These are phyloP conservation scores for Metridium senile DNA, from an alignment of 92 coral and sea anemone species.

Conservation along the genomic window DNA sequence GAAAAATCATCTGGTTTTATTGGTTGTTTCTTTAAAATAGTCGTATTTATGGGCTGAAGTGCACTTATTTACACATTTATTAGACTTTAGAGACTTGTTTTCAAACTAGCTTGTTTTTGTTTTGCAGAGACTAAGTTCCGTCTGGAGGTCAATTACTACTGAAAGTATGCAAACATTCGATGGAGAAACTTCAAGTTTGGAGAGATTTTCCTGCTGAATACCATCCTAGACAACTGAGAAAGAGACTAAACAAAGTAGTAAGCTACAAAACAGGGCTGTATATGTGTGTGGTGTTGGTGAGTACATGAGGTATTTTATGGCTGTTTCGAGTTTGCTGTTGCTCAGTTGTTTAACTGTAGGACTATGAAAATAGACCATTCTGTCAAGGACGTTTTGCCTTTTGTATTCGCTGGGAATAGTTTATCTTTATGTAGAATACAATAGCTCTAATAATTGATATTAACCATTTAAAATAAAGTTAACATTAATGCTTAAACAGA, in stretches of 20 bases:
- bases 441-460: background rate
- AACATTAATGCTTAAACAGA: background rate
- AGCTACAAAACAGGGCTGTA: slow-evolving; percentile 16
- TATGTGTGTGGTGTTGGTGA: slow-evolving; percentile 14
- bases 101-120: background rate
- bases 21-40: too few relatives aligned
- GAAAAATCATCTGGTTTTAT: too few relatives aligned
- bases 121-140: background rate
- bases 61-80: background rate
- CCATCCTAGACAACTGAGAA: slow-evolving; percentile 11
- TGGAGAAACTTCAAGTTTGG: slow-evolving; percentile 8
- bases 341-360: slow-evolving; percentile 10
- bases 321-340: slow-evolving; percentile 7
- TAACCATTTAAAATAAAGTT: background rate
- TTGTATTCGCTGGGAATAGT: background rate
- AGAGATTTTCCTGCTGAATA: slow-evolving; percentile 1
- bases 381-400: background rate
- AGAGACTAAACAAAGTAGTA: slow-evolving; percentile 10
- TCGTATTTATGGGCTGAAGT: too few relatives aligned
- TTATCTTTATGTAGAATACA: background rate
- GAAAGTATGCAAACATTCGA: slow-evolving; percentile 7
- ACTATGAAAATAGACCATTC: slow-evolving; percentile 1
- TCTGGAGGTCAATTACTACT: background rate
- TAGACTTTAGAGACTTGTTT: background rate
- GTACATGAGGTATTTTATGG: slow-evolving; percentile 13